Evolutionary conservation across 1,140 invertebrate species (phyloP).

Genomic region (Drosophila arizonae): DNA sequence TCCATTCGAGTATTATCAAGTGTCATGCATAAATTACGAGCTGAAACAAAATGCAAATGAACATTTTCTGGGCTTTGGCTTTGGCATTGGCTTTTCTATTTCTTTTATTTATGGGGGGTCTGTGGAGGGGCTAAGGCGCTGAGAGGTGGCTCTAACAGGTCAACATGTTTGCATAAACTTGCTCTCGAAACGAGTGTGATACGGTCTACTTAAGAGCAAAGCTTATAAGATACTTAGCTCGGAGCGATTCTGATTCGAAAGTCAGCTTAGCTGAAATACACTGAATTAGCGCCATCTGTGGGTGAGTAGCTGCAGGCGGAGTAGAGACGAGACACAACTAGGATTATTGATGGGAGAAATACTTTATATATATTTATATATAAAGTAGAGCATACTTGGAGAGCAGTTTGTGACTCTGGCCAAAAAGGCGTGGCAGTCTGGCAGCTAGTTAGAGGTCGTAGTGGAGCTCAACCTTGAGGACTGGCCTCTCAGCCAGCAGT

Average conservation of each 20-base stretch:
- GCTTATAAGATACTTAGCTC: not conserved
- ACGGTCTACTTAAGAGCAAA: not conserved
- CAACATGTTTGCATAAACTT: not conserved
- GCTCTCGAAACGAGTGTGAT: not conserved
- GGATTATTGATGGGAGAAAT: too few species aligned
- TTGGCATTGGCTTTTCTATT: not conserved
- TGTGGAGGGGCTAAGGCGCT: not conserved
- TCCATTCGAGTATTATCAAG: constrained; percentile 36
- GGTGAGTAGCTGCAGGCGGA: not conserved
- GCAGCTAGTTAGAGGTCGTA: too few species aligned
- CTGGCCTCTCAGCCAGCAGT: too few species aligned
- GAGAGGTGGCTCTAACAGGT: not conserved
- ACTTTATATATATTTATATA: too few species aligned
- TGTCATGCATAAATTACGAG: constrained; percentile 41
- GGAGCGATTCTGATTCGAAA: not conserved
- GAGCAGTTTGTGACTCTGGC: too few species aligned
- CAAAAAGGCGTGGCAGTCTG: too few species aligned
- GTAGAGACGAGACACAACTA: too few species aligned
- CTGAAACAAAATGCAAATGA: constrained; percentile 28
- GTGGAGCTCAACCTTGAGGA: too few species aligned
- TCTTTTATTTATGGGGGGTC: too few species aligned
- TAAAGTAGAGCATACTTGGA: too few species aligned
- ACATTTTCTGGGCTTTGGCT: not conserved
- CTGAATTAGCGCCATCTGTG: not conserved
- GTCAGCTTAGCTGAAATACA: not conserved